These are phyloP conservation scores for Pollicipes pollicipes DNA, from an alignment of 1,140 invertebrate genomes.

Conservation along the genomic window DNA sequence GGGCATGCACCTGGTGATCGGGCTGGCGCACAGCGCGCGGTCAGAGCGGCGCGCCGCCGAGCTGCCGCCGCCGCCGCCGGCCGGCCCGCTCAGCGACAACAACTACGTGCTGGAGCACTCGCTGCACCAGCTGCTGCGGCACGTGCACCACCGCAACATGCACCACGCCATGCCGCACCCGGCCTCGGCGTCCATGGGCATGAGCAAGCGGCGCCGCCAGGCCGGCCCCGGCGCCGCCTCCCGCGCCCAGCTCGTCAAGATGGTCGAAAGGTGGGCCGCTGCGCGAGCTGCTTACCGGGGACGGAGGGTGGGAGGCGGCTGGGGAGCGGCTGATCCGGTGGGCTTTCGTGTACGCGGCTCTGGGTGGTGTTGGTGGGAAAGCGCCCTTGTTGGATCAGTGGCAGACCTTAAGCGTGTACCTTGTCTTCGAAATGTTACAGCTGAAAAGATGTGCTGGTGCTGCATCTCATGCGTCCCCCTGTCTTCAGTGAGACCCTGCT, in stretches of 20 bases:
- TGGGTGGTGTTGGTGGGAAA: too few species aligned
- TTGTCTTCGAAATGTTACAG: too few species aligned
- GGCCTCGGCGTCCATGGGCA: conserved; percentile 71
- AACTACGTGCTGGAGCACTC: conserved; percentile 93
- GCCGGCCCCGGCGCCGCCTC: conserved; percentile 79
- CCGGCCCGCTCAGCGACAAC: conserved; percentile 9
- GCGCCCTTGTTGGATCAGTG: too few species aligned
- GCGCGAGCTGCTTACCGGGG: too few species aligned
- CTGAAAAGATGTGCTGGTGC: too few species aligned
- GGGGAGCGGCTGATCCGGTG: too few species aligned
- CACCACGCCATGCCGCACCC: conserved; percentile 89
- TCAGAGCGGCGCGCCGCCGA: conserved; percentile 17
- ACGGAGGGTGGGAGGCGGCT: too few species aligned
- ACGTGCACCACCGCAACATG: conserved; percentile 79
- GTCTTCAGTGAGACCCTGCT: conserved; percentile 45
- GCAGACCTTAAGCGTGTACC: too few species aligned
- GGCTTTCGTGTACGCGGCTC: too few species aligned
- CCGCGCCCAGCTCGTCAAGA: conserved; percentile 63
- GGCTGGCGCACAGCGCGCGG: conserved; percentile 33
- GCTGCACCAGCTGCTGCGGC: conserved; percentile 74
- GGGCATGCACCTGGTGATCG: conserved; percentile 60
- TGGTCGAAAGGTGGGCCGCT: conserved; percentile 30
- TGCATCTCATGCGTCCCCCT: not conserved
- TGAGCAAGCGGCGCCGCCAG: conserved; percentile 67
- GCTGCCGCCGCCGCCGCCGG: not conserved